Evolutionary conservation across 2,888 invertebrate species (phyloP).

Genomic region (Macrosoma leucophasiata): DNA sequence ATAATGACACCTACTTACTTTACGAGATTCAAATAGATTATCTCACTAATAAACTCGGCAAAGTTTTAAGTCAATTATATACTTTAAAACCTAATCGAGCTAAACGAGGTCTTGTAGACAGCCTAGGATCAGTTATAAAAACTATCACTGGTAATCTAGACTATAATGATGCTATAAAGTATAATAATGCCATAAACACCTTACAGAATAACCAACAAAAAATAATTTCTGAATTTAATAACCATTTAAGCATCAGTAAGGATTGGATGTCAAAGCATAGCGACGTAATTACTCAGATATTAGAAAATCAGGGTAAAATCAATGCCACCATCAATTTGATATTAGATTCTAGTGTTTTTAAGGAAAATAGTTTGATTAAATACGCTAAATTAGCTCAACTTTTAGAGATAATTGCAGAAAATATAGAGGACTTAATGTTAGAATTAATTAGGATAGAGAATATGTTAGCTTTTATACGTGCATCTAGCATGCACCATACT

Average conservation of each 20-base stretch:
- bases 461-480: conserved; percentile 21
- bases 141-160: conserved; percentile 15
- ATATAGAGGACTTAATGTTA: conserved; percentile 15
- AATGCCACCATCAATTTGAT: conserved; percentile 11
- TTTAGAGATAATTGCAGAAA: conserved; percentile 17
- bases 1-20: conserved; percentile 7
- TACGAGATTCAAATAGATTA: conserved; percentile 12
- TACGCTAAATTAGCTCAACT: conserved; percentile 22
- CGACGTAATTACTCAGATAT: conserved; percentile 10
- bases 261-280: conserved; percentile 18
- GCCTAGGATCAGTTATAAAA: conserved; percentile 16
- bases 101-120: conserved; percentile 16
- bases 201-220: conserved; percentile 15
- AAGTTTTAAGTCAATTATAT: conserved; percentile 9
- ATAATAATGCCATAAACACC: conserved; percentile 13
- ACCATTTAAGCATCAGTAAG: conserved; percentile 24
- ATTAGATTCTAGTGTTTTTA: conserved; percentile 4
- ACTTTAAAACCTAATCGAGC: conserved; percentile 8
- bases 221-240: conserved; percentile 22
- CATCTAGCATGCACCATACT: conserved; percentile 19
- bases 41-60: conserved; percentile 4
- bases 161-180: conserved; percentile 9
- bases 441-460: conserved; percentile 23
- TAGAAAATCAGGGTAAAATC: conserved; percentile 20
- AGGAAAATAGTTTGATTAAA: conserved; percentile 17